Base-by-base conservation (phyloP, 2,888 invertebrate genomes). In the Petrolisthes cinctipes region DNA sequence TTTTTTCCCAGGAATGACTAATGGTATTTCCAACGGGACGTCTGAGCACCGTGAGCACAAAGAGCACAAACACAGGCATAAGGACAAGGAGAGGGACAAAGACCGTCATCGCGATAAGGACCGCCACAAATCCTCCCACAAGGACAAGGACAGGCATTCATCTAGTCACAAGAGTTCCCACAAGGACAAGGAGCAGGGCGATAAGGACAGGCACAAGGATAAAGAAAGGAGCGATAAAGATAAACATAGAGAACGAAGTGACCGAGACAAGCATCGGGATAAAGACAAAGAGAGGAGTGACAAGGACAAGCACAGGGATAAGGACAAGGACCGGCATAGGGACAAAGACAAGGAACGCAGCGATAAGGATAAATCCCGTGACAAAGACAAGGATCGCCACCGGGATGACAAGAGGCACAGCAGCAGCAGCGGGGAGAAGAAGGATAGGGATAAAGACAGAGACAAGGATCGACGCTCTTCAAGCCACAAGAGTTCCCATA, bases 401-500 rank as follows among this genome's bases (percentile, higher is more conserved):
- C 91, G 90, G 51, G 89, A 91, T 23, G 91, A 91, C 57, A 92
- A 92, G 85, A 92, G 94, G 91, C 94, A 93, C 91, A 94, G 94
- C 91, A 93, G 92, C 92, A 83, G 87, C 83, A 93, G 92, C 90
- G 93, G 93, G n/a, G 93, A 93, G 91, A 93, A 93, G 83, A 93
- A 93, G 91, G 92, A 93, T 76, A 92, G 90, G 91, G 92, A 91
- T 95, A 95, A 92, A 53, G 79, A 88, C 80, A 82, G 79, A 23
- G 86, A 86, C 17, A 86, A 91, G 91, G 92, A 91, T 91, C 92
- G 92, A 91, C 93, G 91, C 68, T 71, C 71, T n/a, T 71, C 71
- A 17, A 92, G 92, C 84, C 93, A 94, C 91, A 94, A 93, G 91
- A 94, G 94, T 91, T 93, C 92, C 92, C 83, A 87, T 83, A 93